Base-by-base conservation (phyloP, 2,888 invertebrate genomes). In the Limnephilus lunatus region DNA sequence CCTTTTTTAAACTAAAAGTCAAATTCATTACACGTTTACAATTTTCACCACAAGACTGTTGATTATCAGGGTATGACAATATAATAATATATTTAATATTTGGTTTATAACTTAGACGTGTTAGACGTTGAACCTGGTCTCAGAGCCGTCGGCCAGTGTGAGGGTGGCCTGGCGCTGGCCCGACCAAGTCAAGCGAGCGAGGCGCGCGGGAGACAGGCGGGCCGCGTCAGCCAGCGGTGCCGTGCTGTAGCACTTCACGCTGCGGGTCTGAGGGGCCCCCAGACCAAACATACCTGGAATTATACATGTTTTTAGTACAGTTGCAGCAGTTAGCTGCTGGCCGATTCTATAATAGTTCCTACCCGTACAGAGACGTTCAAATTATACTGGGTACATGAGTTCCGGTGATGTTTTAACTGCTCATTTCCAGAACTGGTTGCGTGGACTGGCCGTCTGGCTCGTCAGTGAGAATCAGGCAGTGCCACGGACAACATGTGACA, bases 241-340 rank as follows among this genome's bases (percentile, higher is more conserved):
- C 0, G 99, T 99, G 94, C 98, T 99, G 96, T 99, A 99, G 89
- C 99, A 98, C 95, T 99, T 99, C 83, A 99, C 98, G 95, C 99
- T 99, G 92, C 98, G 98, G 0, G 99, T 99, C 95, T 99, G 99
- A 9, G 99, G 98, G 94, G 99, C 99, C 30, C 99, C 99, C 94
- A 99, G 96, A 0, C 99, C 99, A 96, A 99, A 99, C 97, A 99
- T 98, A 90, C 98, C 98, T 97, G 94, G 0, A 92, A 81, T 85
- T 19, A n/a, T n/a, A 7, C 7, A 68, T 68, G 1, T 25, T 68
- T 68, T 68, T 68, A 35, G 39, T 31, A 85, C 3, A 4, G 3
- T n/a, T n/a, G n/a, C n/a, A n/a, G n/a, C n/a, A n/a, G n/a, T n/a
- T n/a, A n/a, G n/a, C n/a, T n/a, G n/a, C n/a, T n/a, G n/a, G n/a